A percentile compares a stretch with the other conserved stretches of the same genome.
Conservation (phyloP, 1,140 invertebrate species). For the Nasonia longicornis region DNA sequence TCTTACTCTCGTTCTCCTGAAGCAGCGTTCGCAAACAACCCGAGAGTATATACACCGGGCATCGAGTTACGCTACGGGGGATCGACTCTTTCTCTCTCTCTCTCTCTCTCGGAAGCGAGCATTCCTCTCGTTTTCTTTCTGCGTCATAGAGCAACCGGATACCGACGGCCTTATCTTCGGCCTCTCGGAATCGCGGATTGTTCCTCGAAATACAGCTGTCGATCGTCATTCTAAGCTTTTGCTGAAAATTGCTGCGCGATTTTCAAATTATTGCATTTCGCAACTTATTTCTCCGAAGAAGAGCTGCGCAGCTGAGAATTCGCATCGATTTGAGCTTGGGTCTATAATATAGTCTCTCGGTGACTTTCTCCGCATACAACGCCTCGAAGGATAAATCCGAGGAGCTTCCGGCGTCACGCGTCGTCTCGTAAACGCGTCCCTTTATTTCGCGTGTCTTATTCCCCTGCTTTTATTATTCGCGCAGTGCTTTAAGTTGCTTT, state of each 20-base stretch:
- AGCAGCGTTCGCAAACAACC: conserved; percentile 25
- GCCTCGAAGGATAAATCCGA: neutral
- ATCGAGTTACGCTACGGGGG: conserved; percentile 31
- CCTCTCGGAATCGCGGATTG: neutral
- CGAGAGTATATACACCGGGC: conserved; percentile 17
- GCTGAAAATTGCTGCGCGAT: too few species aligned
- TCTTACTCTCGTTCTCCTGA: neutral
- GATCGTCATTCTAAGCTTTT: neutral
- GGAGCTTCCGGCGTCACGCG: neutral
- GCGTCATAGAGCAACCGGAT: conserved; percentile 21
- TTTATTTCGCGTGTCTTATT: conserved; percentile 10
- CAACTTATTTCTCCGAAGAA: too few species aligned
- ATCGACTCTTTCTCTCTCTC: neutral
- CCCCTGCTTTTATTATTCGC: neutral
- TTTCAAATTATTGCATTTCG: too few species aligned
- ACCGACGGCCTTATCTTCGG: neutral
- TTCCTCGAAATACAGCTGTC: neutral
- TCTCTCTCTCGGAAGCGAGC: neutral
- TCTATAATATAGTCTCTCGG: too few species aligned
- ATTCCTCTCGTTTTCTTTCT: neutral
- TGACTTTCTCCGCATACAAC: neutral
- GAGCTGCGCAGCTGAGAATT: too few species aligned
- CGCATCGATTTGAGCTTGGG: too few species aligned
- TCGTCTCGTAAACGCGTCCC: neutral
- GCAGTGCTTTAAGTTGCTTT: neutral